These are phyloP conservation scores for Strongylocentrotus purpuratus DNA, from an alignment of 35 echinoderm and acorn worm genomes.

Conservation along the genomic window DNA sequence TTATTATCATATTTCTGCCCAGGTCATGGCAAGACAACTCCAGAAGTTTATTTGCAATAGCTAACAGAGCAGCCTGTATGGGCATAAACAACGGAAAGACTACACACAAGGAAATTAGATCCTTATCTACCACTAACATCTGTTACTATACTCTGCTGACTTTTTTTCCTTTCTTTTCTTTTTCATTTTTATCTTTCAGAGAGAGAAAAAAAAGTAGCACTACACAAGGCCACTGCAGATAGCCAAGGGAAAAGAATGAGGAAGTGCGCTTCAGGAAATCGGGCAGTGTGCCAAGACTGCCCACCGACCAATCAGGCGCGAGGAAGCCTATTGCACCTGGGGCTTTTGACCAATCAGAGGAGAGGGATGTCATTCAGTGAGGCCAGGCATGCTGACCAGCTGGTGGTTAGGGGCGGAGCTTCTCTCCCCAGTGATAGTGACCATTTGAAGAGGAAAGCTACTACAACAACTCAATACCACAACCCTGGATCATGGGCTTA, in stretches of 20 bases:
- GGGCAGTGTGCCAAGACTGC: constrained; percentile 5
- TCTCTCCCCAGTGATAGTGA: neutral
- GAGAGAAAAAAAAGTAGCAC: neutral
- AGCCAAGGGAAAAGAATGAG: neutral
- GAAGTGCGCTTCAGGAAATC: neutral
- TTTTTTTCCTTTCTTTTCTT: neutral
- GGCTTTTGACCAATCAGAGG: neutral
- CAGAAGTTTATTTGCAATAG: neutral
- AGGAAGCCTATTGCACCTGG: neutral
- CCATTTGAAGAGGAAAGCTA: neutral
- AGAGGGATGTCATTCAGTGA: neutral
- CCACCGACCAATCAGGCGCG: neutral
- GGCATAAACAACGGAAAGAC: neutral
- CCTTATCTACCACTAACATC: neutral
- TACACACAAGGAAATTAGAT: neutral
- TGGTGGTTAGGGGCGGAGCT: neutral
- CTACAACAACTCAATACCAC: neutral
- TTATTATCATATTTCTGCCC: neutral
- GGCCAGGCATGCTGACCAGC: neutral
- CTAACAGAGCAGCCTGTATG: neutral
- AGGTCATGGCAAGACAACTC: neutral
- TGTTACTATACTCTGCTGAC: neutral
- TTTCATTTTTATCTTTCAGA: neutral
- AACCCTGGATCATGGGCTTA: neutral
- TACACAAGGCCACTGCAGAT: neutral